Percentiles rank a stretch among this genome's conserved stretches.
Conservation (phyloP, 64 coral and sea anemone genomes). For the Platygyra sinensis region DNA sequence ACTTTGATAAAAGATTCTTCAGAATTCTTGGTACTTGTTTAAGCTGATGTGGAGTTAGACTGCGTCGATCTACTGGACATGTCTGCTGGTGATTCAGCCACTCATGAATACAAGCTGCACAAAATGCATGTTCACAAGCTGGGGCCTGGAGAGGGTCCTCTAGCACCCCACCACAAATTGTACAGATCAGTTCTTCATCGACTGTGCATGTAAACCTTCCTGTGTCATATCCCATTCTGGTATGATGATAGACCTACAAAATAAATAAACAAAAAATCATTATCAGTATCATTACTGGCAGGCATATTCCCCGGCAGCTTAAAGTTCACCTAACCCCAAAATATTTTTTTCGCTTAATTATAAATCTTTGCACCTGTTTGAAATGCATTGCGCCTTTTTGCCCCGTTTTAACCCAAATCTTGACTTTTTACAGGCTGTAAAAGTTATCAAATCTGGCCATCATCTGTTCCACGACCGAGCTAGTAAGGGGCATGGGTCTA, state of each 20-base stretch:
- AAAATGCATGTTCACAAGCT: constrained; percentile 89
- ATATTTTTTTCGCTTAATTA: too few relatives aligned
- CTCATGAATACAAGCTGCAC: constrained; percentile 93
- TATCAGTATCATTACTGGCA: not conserved
- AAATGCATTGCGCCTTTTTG: too few relatives aligned
- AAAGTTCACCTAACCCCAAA: too few relatives aligned
- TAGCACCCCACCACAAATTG: constrained; percentile 80
- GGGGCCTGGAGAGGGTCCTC: constrained; percentile 89
- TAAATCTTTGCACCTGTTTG: too few relatives aligned
- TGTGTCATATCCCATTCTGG: constrained; percentile 83
- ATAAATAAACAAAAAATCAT: not conserved
- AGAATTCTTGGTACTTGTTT: constrained; percentile 95
- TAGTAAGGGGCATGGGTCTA: too few relatives aligned
- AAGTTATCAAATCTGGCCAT: too few relatives aligned
- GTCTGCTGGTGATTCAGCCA: constrained; percentile 90
- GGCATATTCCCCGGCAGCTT: too few relatives aligned
- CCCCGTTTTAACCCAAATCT: too few relatives aligned
- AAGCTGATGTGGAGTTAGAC: constrained; percentile 75
- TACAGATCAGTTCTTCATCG: constrained; percentile 91
- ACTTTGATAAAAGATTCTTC: constrained; percentile 86
- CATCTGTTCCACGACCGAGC: too few relatives aligned
- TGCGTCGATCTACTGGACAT: constrained; percentile 79
- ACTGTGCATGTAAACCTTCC: constrained; percentile 74
- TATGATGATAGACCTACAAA: not conserved
- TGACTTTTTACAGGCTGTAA: too few relatives aligned